phyloP scores from a whole-genome alignment of 2,113 vertebrate species.

The Platichthys stellatus region DNA sequence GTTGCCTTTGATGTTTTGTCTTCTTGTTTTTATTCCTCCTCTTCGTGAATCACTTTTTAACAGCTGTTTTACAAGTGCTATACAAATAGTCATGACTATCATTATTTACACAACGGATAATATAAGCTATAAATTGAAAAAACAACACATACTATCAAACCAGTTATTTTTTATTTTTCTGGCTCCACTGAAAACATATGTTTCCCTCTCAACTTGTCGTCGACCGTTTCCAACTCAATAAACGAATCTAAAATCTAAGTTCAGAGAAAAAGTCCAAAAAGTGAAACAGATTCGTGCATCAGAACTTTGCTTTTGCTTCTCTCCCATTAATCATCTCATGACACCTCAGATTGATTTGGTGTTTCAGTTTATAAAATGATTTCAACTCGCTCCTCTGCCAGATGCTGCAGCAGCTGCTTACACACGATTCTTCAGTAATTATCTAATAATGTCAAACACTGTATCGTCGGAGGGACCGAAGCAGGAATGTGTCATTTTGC shows the following conservation, averaged over 20 bases:
- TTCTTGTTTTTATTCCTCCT: background rate
- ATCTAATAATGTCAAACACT: background rate
- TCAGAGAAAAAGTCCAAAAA: background rate
- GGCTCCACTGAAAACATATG: background rate
- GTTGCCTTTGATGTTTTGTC: background rate
- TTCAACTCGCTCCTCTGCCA: background rate
- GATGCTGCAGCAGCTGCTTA: conserved; percentile 4
- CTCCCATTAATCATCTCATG: conserved; percentile 10
- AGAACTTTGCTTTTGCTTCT: background rate
- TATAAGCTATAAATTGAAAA: too few species aligned
- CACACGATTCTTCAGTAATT: background rate
- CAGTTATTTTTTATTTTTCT: background rate
- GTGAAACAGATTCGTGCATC: background rate
- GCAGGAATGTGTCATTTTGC: background rate
- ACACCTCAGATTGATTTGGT: background rate
- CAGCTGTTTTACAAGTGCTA: too few species aligned
- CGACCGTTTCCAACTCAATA: background rate
- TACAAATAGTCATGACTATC: too few species aligned
- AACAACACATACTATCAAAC: too few species aligned
- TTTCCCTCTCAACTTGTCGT: background rate
- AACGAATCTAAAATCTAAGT: background rate
- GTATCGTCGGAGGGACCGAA: background rate
- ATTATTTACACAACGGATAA: too few species aligned
- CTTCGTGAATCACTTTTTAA: too few species aligned
- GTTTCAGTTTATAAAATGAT: background rate